A percentile compares a stretch with the other conserved stretches of the same genome.
phyloP scores from a whole-genome alignment of 2,797 vertebrate genomes.

The Clarias laeviceps region DNA sequence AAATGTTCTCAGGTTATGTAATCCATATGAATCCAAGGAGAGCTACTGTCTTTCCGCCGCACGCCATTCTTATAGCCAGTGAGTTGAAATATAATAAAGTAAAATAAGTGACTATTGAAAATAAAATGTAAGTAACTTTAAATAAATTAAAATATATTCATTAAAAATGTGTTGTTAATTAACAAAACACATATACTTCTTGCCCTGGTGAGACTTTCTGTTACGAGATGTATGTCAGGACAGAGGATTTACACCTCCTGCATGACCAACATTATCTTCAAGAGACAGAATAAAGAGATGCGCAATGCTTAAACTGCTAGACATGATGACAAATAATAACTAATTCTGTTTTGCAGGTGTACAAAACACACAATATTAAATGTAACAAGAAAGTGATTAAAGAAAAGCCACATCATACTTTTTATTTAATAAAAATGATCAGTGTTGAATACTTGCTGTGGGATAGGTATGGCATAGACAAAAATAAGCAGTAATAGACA shows the following conservation, averaged over 20 bases:
- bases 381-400: not conserved
- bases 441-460: not conserved
- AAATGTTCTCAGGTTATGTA: too few relatives aligned
- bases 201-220: not conserved
- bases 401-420: not conserved
- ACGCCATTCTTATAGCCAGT: too few relatives aligned
- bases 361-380: not conserved
- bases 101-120: not conserved
- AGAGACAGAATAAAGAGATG: not conserved
- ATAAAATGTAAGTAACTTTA: too few relatives aligned
- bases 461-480: not conserved
- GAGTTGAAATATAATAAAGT: not conserved
- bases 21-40: too few relatives aligned
- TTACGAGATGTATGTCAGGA: not conserved
- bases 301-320: not conserved
- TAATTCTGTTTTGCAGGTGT: not conserved
- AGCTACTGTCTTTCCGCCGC: too few relatives aligned
- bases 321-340: not conserved
- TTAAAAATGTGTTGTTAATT: not conserved
- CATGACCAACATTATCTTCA: not conserved
- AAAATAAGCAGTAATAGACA: not conserved
- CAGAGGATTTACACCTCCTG: not conserved
- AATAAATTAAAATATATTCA: not conserved
- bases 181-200: not conserved
- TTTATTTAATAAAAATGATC: not conserved